Evolutionary conservation across 2,888 invertebrate species (phyloP).

Genomic region (Formica aserva): DNA sequence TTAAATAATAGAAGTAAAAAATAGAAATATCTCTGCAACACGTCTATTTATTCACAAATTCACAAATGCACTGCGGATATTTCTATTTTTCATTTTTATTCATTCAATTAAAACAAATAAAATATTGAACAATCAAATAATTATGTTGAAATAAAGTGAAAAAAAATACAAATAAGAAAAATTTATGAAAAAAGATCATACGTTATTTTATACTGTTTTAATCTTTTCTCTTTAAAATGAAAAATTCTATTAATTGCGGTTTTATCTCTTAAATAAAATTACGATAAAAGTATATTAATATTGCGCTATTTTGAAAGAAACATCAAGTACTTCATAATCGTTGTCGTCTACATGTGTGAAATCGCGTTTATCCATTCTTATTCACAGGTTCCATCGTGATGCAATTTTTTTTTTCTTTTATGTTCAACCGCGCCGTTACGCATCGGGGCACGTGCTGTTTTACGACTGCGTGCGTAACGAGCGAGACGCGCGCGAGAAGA

Average conservation of each 20-base stretch:
- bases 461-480: constrained; percentile 70
- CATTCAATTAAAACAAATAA: not conserved
- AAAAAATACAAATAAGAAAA: not conserved
- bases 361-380: not conserved
- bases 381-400: not conserved
- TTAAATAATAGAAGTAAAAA: not conserved
- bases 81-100: not conserved
- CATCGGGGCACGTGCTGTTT: constrained; percentile 67
- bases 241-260: not conserved
- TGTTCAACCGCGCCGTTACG: constrained; percentile 28
- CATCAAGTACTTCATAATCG: not conserved
- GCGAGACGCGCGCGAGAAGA: constrained; percentile 53
- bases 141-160: not conserved
- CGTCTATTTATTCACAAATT: not conserved
- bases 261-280: not conserved
- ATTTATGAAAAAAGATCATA: not conserved
- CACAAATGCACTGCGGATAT: not conserved
- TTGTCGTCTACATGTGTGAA: not conserved
- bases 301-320: not conserved
- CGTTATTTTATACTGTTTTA: not conserved
- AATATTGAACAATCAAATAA: not conserved
- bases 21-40: not conserved
- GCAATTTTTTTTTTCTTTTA: constrained; percentile 11
- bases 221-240: not conserved
- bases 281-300: not conserved